These are phyloP conservation scores for Caerostris darwini DNA, from an alignment of 1,140 invertebrate genomes.

Conservation along the genomic window DNA sequence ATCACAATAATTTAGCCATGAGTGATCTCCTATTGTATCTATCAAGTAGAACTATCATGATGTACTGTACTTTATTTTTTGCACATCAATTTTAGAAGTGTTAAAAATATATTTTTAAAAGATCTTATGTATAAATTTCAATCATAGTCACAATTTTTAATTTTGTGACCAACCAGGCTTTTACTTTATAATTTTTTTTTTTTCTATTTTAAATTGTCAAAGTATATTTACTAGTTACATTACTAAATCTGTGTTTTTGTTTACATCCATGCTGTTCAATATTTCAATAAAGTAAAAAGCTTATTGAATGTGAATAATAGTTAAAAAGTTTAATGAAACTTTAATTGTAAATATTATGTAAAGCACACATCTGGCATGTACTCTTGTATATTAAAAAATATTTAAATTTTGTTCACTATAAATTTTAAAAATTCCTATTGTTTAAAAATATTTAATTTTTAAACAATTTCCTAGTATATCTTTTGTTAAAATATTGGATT, in stretches of 20 bases:
- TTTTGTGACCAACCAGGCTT: background rate
- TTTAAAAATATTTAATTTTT: background rate
- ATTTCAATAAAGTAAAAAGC: background rate
- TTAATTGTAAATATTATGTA: constrained; percentile 1
- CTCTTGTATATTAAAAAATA: background rate
- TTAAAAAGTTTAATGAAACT: background rate
- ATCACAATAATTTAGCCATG: constrained; percentile 18
- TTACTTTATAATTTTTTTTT: background rate
- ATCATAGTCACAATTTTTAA: background rate
- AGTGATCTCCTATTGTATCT: constrained; percentile 15
- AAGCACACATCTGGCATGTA: background rate
- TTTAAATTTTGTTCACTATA: background rate
- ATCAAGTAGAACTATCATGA: constrained; percentile 27
- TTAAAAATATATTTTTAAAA: background rate
- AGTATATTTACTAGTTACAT: background rate
- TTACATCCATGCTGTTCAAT: background rate
- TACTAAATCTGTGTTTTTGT: background rate
- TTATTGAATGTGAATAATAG: background rate
- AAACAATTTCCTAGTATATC: constrained; percentile 17
- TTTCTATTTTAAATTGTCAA: background rate
- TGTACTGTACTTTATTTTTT: background rate
- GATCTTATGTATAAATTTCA: background rate
- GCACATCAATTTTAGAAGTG: constrained; percentile 15
- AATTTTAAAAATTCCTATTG: background rate
- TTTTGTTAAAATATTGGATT: constrained; percentile 3